Evolutionary conservation across 1,140 invertebrate species (phyloP).

Genomic region (Pogonomyrmex barbatus): DNA sequence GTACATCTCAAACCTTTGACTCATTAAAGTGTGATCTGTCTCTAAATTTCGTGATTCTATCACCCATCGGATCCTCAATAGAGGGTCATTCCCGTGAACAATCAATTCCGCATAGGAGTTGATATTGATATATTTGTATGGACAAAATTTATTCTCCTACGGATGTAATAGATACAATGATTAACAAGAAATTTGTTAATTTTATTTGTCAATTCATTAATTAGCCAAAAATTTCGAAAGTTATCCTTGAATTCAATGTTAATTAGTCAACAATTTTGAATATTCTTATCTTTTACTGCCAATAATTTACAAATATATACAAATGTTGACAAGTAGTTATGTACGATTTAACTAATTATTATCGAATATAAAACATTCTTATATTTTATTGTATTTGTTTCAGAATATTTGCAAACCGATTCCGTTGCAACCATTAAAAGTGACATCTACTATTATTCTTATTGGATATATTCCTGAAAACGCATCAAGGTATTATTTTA

Average conservation of each 20-base stretch:
- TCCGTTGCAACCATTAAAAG: slow-evolving; percentile 76
- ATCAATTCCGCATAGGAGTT: neutral
- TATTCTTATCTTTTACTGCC: neutral
- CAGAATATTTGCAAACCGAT: slow-evolving; percentile 75
- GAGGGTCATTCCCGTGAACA: too few species aligned
- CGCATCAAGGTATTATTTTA: slow-evolving; percentile 75
- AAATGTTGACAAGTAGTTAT: slow-evolving; percentile 73
- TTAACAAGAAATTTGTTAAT: neutral
- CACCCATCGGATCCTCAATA: too few species aligned
- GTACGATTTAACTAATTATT: slow-evolving; percentile 37
- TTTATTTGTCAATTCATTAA: neutral
- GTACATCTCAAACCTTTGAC: too few species aligned
- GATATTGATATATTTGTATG: neutral
- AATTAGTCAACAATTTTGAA: neutral
- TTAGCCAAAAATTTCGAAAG: neutral
- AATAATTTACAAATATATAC: slow-evolving; percentile 71
- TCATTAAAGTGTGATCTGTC: too few species aligned
- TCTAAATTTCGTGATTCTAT: too few species aligned
- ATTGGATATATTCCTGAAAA: slow-evolving; percentile 82
- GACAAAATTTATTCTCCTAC: neutral
- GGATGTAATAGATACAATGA: neutral
- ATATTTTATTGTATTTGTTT: slow-evolving; percentile 62
- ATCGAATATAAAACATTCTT: neutral
- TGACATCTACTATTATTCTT: slow-evolving; percentile 81
- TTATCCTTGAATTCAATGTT: neutral